Base-by-base conservation (phyloP, 2,797 vertebrate genomes). In the Aeoliscus strigatus region DNA sequence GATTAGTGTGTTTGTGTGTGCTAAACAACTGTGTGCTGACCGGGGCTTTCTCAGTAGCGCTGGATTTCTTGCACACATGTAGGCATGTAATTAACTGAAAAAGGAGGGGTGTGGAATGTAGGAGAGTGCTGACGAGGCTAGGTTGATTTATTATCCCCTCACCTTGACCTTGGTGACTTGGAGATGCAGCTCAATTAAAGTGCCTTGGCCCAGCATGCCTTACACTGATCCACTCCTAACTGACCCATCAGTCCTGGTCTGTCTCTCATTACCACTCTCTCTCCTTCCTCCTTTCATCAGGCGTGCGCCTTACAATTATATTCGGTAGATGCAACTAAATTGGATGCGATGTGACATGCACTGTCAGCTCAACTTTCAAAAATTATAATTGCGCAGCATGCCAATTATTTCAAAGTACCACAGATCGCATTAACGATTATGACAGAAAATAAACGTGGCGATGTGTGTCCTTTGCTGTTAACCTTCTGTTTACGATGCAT, bases 121-220 rank as follows among this genome's bases (percentile, higher is more conserved):
- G 51, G 30, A 29, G 54, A 50, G 58, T 21, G 44, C 42, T 27
- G 14, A 50, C 3, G 27, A 73, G 43, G 35, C 60, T 31, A 40
- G 62, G 56, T 34, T 83, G 77, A 87, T 86, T 85, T 83, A 87
- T 83, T 81, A 81, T 74, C 66, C 75, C 60, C 57, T 84, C 79
- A 86, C 76, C 81, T 82, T 87, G 80, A 85, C 79, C 81, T 79
- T 60, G 65, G 39, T 76, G 79, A 81, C 78, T 72, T 51, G 32
- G 44, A 65, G 68, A 77, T 69, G 73, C 70, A 65, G 79, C 77
- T 85, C 81, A 84, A 86, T 86, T 82, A 86, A 68, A 67, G 43
- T 14, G 34, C 57, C 66, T 78, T 78, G 74, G 74, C 68, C 64
- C 36, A 27, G 58, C 49, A 53, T 49, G 54, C 46, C 32, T 50